Conservation (phyloP, 64 coral and sea anemone genomes). For the Trachythela sp. region DNA sequence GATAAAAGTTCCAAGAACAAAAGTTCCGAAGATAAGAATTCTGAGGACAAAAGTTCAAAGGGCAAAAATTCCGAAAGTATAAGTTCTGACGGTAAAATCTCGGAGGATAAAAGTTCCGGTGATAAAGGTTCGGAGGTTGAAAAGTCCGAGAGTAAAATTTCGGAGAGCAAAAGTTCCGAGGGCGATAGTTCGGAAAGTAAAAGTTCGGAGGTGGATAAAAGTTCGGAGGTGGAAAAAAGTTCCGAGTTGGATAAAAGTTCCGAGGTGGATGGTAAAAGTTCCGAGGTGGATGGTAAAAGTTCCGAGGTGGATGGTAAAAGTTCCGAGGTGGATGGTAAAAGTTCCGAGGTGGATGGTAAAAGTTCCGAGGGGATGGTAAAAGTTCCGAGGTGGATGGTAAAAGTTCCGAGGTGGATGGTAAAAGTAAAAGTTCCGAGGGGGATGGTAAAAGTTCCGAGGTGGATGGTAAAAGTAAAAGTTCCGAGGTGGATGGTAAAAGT, state of each 20-base stretch:
- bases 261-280: too few species aligned
- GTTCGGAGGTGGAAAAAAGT: too few species aligned
- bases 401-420: background rate
- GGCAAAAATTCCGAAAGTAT: background rate
- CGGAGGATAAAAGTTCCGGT: background rate
- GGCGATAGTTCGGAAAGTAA: background rate
- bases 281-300: background rate
- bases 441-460: background rate
- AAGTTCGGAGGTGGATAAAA: background rate
- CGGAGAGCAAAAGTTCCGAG: background rate
- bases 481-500: too few species aligned
- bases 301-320: background rate
- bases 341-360: background rate
- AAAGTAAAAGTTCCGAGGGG: background rate
- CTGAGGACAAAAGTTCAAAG: background rate
- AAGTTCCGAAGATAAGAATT: background rate
- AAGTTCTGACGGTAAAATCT: background rate
- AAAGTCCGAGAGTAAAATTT: background rate
- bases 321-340: background rate
- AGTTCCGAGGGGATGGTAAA: background rate
- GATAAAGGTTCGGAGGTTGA: background rate
- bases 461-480: too few species aligned
- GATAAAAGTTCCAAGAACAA: background rate
- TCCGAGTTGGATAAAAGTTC: too few species aligned
- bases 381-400: background rate